Evolutionary conservation across 2,113 vertebrate genomes (phyloP).

Genomic region (Neodontobutis hainanensis): DNA sequence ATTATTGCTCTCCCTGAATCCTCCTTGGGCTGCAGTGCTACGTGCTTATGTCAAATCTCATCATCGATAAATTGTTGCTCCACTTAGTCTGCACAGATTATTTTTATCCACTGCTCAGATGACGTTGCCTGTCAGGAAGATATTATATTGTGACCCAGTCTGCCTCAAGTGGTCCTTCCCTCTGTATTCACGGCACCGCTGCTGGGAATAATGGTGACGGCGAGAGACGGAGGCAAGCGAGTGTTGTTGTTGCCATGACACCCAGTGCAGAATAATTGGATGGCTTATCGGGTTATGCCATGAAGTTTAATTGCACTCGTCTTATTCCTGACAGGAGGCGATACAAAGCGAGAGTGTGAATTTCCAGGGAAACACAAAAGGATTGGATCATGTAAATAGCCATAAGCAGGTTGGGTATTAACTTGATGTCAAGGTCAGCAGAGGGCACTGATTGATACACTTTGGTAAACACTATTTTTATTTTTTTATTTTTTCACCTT

Average conservation of each 20-base stretch:
- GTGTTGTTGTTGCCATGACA: constrained; percentile 67
- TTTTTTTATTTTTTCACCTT: constrained; percentile 5
- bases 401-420: constrained; percentile 1
- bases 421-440: constrained; percentile 9
- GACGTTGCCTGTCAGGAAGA: constrained; percentile 23
- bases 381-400: constrained; percentile 8
- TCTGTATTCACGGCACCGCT: constrained; percentile 43
- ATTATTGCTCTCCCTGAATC: neutral
- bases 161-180: constrained; percentile 36
- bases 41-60: neutral
- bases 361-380: neutral
- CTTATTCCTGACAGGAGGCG: constrained; percentile 30
- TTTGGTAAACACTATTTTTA: neutral
- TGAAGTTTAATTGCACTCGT: constrained; percentile 58
- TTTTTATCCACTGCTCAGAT: constrained; percentile 36
- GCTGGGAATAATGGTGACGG: constrained; percentile 35
- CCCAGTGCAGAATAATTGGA: constrained; percentile 58
- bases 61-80: constrained; percentile 3
- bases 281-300: constrained; percentile 58
- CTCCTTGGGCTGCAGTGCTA: neutral
- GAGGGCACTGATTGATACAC: neutral
- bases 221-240: constrained; percentile 1
- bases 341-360: neutral
- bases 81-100: constrained; percentile 10
- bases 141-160: constrained; percentile 20